Evolutionary conservation across 2,113 vertebrate genomes (phyloP).

Genomic region (Nerophis lumbriciformis): DNA sequence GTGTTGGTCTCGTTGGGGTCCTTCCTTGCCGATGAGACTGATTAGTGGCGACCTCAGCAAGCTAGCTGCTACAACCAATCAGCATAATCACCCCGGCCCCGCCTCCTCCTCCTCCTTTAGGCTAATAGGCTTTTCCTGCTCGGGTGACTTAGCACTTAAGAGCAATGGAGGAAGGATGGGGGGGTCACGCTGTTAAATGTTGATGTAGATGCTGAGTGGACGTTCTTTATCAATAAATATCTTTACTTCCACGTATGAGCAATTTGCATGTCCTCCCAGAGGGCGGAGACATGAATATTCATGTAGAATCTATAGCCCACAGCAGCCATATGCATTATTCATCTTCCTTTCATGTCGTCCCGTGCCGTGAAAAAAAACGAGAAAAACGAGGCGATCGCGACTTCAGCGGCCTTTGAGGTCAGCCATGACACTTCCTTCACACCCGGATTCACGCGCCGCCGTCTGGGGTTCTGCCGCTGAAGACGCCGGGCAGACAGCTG

Average conservation of each 20-base stretch:
- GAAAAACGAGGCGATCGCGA: slow-evolving; percentile 1
- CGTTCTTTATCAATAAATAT: slow-evolving; percentile 29
- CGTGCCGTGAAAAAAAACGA: slow-evolving; percentile 9
- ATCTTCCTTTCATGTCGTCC: slow-evolving; percentile 63
- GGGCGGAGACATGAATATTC: slow-evolving; percentile 78
- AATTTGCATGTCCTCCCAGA: slow-evolving; percentile 75
- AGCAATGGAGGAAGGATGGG: slow-evolving; percentile 35
- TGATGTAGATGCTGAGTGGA: neutral
- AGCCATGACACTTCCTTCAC: neutral
- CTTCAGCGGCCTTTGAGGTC: slow-evolving; percentile 7
- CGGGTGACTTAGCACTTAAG: slow-evolving; percentile 74
- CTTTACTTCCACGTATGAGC: slow-evolving; percentile 54
- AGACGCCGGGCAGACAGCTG: neutral
- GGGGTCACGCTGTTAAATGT: slow-evolving; percentile 43
- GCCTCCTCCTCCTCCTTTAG: slow-evolving; percentile 57
- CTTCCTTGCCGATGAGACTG: slow-evolving; percentile 59
- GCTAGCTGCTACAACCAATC: slow-evolving; percentile 73
- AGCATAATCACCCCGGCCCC: slow-evolving; percentile 67
- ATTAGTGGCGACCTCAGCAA: slow-evolving; percentile 72
- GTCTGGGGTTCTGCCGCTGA: slow-evolving; percentile 8
- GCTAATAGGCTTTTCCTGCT: slow-evolving; percentile 76
- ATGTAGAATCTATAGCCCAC: slow-evolving; percentile 71
- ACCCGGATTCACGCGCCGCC: slow-evolving; percentile 28
- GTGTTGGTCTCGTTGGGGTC: no score
- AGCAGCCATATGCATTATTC: slow-evolving; percentile 71